Evolutionary conservation across 30 jellyfish, hydroid and myxozoan genomes (phyloP).

Genomic region (Turritopsis dohrnii): DNA sequence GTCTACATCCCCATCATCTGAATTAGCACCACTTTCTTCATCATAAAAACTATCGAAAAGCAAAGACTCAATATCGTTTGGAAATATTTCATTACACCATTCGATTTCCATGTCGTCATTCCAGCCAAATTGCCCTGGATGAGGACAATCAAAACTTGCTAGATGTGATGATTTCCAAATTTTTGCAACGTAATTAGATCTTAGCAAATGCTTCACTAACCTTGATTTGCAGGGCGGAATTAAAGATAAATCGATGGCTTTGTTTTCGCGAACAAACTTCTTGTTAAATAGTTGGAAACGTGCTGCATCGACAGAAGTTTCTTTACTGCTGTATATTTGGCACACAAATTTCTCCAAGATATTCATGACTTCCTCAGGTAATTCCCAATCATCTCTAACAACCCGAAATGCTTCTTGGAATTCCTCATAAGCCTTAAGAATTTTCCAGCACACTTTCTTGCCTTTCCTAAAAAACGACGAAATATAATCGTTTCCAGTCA

Average conservation of each 20-base stretch:
- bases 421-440: neutral
- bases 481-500: neutral
- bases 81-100: too few species aligned
- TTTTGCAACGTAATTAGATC: too few species aligned
- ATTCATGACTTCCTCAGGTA: neutral
- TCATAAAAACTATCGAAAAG: too few species aligned
- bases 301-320: too few species aligned
- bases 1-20: too few species aligned
- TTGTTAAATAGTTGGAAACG: too few species aligned
- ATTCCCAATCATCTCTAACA: neutral
- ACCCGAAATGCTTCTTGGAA: neutral
- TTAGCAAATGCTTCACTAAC: neutral
- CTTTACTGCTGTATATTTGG: neutral
- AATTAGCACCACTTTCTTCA: too few species aligned
- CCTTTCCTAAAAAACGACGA: conserved; percentile 28
- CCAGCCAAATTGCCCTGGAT: too few species aligned
- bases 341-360: neutral
- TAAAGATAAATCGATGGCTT: neutral
- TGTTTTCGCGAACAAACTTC: neutral
- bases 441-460: conserved; percentile 1
- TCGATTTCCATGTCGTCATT: too few species aligned
- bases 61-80: too few species aligned
- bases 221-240: neutral
- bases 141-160: too few species aligned
- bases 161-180: too few species aligned